Percentiles rank a stretch among this genome's conserved stretches.
Conservation (phyloP, 2,113 vertebrate genomes). For the Phylloscopus whistleri region DNA sequence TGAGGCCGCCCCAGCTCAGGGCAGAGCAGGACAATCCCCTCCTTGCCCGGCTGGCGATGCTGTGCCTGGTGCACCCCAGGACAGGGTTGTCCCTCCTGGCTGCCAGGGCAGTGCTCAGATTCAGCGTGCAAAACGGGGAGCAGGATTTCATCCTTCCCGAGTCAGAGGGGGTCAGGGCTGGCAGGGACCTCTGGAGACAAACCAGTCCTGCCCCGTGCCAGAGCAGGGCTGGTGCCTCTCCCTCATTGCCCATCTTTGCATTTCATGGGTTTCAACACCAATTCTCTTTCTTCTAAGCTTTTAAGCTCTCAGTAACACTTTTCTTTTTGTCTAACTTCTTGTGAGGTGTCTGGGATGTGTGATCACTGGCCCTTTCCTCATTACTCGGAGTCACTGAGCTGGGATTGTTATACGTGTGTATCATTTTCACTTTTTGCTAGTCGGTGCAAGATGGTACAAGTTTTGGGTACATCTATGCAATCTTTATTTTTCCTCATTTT, state of each 20-base stretch:
- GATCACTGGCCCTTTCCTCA: neutral
- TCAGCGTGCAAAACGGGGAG: neutral
- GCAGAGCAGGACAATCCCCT: neutral
- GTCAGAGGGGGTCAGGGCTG: too few species aligned
- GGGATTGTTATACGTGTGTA: too few species aligned
- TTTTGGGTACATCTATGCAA: neutral
- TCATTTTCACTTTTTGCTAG: neutral
- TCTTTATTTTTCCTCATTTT: neutral
- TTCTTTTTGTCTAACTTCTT: neutral
- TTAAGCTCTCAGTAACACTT: neutral
- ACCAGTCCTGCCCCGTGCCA: accelerated
- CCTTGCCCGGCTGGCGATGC: accelerated
- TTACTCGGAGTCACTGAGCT: neutral
- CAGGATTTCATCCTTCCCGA: neutral
- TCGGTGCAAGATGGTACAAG: neutral
- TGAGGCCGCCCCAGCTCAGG: neutral
- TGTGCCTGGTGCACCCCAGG: too few species aligned
- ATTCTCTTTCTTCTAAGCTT: neutral
- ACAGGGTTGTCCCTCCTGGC: neutral
- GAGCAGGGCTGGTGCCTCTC: neutral
- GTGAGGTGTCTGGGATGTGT: neutral
- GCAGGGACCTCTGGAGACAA: neutral
- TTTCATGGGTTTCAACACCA: neutral
- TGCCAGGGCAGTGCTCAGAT: neutral
- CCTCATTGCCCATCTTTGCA: accelerated